Evolutionary conservation across 2,888 invertebrate species (phyloP), one percentile per base, ranked within the genome.

Genomic region (Panopea generosa): DNA sequence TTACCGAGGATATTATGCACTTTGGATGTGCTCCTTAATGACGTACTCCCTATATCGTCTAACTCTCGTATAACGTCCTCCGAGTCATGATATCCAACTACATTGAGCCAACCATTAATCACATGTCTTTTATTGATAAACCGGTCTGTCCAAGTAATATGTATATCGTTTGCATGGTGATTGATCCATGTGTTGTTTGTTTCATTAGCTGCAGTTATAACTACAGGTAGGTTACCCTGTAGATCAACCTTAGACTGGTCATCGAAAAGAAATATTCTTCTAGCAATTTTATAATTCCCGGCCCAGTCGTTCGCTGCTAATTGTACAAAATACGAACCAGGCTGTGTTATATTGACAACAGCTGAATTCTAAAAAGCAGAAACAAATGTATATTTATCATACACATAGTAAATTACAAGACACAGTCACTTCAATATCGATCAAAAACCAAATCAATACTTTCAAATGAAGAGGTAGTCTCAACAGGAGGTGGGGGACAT

Each of bases 251-350:
- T 59, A 14, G 84, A 82, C 1, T 47, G 18, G 61, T 78, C 61
- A 33, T 84, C 84, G 63, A 62, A 84, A 11, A 84, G 29, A 6
- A 82, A 63, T 1, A 84, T 56, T 33, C 77, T 59, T 33, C 84
- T 56, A 0, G 77, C 56, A n/a, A 56, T 45, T 40, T 76, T 75
- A n/a, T 56, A 16, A 40, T 84, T 84, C n/a, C 73, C 77, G 14
- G 84, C 84, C 14, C 60, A 71, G 47, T 84, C 84, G 20, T 50
- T 49, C 1, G 67, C 77, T 2, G 65, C 60, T 26, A 77, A n/a
- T 27, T 72, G 60, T 1, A 77, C 53, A 14, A 52, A 53, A 50
- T 77, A 77, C 18, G 77, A 68, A 18, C 77, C 77, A 14, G 77
- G 49, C 22, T 61, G 47, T 11, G 29, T 29, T 18, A 59, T 20